A percentile compares a stretch with the other conserved stretches of the same genome.
These are phyloP conservation scores for Drosophila nigritarsus DNA, from an alignment of 2,888 invertebrate species.

Conservation along the genomic window DNA sequence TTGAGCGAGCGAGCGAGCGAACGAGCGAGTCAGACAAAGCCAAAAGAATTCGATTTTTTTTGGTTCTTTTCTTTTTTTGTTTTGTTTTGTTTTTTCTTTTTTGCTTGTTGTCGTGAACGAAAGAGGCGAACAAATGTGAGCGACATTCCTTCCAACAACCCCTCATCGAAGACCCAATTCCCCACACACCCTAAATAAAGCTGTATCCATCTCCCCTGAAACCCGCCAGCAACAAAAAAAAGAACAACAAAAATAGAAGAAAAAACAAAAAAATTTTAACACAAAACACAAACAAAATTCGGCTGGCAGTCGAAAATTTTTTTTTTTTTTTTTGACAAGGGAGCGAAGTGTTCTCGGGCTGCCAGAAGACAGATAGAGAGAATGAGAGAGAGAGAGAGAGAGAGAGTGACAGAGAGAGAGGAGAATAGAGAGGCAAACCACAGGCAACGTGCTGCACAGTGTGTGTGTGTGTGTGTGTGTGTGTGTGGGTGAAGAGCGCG, in stretches of 20 bases:
- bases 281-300: not conserved
- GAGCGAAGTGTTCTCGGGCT: not conserved
- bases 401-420: constrained; percentile 20
- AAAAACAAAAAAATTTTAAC: not conserved
- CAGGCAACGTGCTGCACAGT: constrained; percentile 54
- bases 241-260: not conserved
- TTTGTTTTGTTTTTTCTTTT: not conserved
- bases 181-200: not conserved
- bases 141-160: constrained; percentile 15
- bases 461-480: constrained; percentile 13
- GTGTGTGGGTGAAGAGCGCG: constrained; percentile 26
- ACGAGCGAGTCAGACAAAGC: constrained; percentile 57
- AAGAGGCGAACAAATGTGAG: constrained; percentile 33
- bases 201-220: not conserved
- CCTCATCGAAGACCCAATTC: constrained; percentile 2
- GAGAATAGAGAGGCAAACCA: constrained; percentile 39
- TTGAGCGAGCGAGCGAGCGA: constrained; percentile 62
- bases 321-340: not conserved
- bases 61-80: not conserved
- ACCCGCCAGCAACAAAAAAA: not conserved
- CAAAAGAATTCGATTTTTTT: constrained; percentile 12
- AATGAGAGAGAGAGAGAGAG: constrained; percentile 10
- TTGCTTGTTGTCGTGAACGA: constrained; percentile 30
- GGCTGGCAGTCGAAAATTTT: not conserved
- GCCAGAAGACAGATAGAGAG: constrained; percentile 12